Evolutionary conservation across 2,888 invertebrate species (phyloP).

Genomic region (Stenodera caucasica): DNA sequence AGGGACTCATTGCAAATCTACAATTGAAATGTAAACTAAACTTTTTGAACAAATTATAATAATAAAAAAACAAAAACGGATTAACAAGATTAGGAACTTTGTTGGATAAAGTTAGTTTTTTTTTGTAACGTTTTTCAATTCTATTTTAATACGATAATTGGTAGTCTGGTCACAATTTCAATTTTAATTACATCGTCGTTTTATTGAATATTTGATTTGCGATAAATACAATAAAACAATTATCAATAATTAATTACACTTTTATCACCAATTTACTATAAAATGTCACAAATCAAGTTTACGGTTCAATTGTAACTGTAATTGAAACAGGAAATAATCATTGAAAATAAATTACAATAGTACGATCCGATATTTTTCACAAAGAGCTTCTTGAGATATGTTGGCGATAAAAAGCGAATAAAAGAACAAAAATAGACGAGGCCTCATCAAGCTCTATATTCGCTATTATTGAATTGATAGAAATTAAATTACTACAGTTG

Average conservation of each 20-base stretch:
- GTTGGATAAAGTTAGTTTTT: constrained; percentile 2
- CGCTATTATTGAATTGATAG: neutral
- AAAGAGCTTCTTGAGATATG: constrained; percentile 29
- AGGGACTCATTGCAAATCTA: neutral
- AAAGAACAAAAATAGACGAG: constrained; percentile 10
- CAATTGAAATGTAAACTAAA: neutral
- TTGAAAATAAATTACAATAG: constrained; percentile 16
- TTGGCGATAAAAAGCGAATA: constrained; percentile 8
- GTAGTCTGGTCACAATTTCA: constrained; percentile 15
- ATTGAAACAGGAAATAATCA: constrained; percentile 16
- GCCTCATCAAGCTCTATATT: constrained; percentile 26
- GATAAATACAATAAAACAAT: too few species aligned
- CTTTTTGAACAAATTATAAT: too few species aligned
- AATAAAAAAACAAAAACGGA: neutral
- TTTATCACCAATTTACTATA: too few species aligned
- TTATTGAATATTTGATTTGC: too few species aligned
- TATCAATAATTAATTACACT: too few species aligned
- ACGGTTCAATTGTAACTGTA: neutral
- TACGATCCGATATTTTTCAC: constrained; percentile 12
- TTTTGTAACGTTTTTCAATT: neutral
- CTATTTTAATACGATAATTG: constrained; percentile 12
- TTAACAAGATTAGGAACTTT: neutral
- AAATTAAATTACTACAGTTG: constrained; percentile 12
- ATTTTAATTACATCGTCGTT: constrained; percentile 1
- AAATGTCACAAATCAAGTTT: constrained; percentile 3